phyloP scores from a whole-genome alignment of 2,888 invertebrate species.

The Drosophila ochracea region DNA sequence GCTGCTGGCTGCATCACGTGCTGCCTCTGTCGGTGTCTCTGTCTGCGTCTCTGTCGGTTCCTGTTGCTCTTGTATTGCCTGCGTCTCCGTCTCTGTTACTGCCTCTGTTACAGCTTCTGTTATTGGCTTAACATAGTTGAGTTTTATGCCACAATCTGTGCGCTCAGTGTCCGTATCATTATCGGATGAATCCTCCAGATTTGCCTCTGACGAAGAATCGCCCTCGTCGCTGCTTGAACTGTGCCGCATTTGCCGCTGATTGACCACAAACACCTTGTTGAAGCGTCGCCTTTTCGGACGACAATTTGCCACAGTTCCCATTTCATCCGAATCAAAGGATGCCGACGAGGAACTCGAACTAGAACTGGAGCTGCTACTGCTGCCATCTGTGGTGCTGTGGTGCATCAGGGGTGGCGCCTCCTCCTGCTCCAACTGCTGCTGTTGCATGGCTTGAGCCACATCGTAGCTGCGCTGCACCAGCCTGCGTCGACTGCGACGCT shows the following conservation, averaged over 20 bases:
- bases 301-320: constrained; percentile 87
- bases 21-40: constrained; percentile 6
- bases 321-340: constrained; percentile 86
- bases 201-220: constrained; percentile 87
- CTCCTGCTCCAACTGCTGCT: constrained; percentile 5
- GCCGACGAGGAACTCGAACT: constrained; percentile 84
- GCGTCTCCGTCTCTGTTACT: constrained; percentile 1
- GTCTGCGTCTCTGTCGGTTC: constrained; percentile 24
- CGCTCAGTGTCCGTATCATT: constrained; percentile 87
- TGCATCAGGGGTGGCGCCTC: constrained; percentile 36
- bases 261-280: constrained; percentile 89
- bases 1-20: constrained; percentile 60
- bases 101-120: constrained; percentile 33
- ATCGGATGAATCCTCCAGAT: constrained; percentile 88
- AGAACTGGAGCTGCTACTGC: constrained; percentile 83
- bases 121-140: constrained; percentile 83
- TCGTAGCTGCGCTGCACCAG: constrained; percentile 82
- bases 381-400: constrained; percentile 64
- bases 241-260: constrained; percentile 85
- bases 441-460: constrained; percentile 66
- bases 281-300: constrained; percentile 87
- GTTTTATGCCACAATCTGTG: constrained; percentile 85
- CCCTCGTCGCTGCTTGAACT: constrained; percentile 88
- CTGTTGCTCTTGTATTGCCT: constrained; percentile 28
- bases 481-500: constrained; percentile 52